Percentiles rank a stretch among this genome's conserved stretches.
Conservation (phyloP, 2,797 vertebrate species). For the Rhabdophis nuchalis region DNA sequence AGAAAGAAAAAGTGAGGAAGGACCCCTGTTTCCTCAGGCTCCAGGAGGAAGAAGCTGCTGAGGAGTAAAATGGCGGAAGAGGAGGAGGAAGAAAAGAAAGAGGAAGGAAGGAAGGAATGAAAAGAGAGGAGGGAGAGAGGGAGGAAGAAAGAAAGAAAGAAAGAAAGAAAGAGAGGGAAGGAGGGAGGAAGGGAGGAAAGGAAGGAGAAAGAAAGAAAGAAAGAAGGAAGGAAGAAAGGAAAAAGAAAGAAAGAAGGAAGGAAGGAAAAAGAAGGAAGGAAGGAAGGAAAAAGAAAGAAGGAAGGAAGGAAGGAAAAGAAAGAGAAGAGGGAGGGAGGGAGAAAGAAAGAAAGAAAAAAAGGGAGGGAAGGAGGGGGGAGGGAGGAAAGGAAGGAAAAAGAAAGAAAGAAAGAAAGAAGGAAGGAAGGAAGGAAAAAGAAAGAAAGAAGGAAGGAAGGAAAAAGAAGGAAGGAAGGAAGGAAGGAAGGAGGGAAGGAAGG, state of each 20-base stretch:
- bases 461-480: neutral
- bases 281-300: neutral
- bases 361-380: fast-evolving
- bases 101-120: no score
- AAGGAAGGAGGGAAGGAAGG: no score
- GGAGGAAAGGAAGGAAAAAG: no score
- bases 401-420: neutral
- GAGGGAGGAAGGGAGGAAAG: no score
- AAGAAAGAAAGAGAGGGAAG: no score
- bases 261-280: neutral
- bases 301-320: fast-evolving
- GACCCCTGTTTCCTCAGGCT: neutral
- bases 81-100: neutral
- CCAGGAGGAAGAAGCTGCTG: neutral
- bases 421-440: neutral
- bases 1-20: neutral
- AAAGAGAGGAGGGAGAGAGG: no score
- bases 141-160: neutral
- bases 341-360: no score
- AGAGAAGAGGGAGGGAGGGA: no score
- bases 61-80: neutral
- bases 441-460: no score
- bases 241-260: neutral
- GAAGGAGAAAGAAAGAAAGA: no score
- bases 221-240: neutral